Base-by-base conservation (phyloP, 2,797 vertebrate species). In the Cuniculus paca region DNA sequence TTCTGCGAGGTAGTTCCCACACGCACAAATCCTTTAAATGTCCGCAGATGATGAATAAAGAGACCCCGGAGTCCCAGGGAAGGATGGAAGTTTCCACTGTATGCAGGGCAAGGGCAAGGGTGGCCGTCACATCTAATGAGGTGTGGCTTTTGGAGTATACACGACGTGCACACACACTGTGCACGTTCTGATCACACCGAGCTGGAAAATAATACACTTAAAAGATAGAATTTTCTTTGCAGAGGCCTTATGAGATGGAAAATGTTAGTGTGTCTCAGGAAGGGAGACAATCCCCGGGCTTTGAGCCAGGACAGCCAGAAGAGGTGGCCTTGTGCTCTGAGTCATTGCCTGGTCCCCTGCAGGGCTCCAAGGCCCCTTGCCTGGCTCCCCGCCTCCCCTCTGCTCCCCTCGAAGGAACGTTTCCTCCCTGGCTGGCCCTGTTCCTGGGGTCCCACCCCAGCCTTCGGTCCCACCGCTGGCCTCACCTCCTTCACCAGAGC, bases 1-100 rank as follows among this genome's bases (percentile, higher is more conserved):
- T 58, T 80, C 52, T 1, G 0, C 0, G 8, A 45, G 12, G 2
- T 36, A 6, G 7, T 31, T 75, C 58, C 68, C 26, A 0, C 0
- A 1, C 3, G 2, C 17, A 36, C 34, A 10, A 48, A 6, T 11
- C 2, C 42, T 42, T 48, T 68, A 48, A 39, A 16, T 0, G 2
- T 75, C 14, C 50, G 1, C 2, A 4, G 70, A 14, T 58, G 28
- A 14, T 79, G 65, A 48, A 39, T 52, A 56, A 77, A 31, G 34
- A 34, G n/a, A 13, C 6, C 58, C 13, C 4, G 0, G 1, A 1
- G 50, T 56, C 36, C 68, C 20, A 2, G 36, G 68, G 6, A 19
- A 65, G 34, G 10, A 24, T 24, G 54, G 12, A 48, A 17, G 50
- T 39, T 45, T 36, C 42, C 3, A 0, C 0, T 5, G 54, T 28